phyloP scores from a whole-genome alignment of 1,140 invertebrate genomes.

The Ganaspis sp. region DNA sequence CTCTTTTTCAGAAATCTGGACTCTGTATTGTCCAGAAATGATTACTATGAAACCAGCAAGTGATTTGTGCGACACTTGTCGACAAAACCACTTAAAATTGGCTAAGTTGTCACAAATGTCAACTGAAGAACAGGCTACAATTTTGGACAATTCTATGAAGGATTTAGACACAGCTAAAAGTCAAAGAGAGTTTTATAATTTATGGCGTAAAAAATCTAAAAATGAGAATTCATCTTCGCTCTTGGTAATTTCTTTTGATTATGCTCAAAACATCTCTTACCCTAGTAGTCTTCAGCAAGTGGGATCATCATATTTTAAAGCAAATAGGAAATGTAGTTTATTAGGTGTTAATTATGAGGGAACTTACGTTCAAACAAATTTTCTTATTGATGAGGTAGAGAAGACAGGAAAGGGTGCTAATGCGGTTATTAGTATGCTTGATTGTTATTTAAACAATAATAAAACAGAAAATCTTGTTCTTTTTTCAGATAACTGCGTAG shows the following conservation, averaged over 20 bases:
- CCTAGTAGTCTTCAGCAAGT: conserved; percentile 1
- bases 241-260: neutral
- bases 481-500: neutral
- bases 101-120: neutral
- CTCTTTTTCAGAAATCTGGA: neutral
- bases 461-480: neutral
- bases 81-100: neutral
- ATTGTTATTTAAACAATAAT: neutral
- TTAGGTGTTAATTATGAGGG: neutral
- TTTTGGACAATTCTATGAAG: neutral
- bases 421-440: neutral
- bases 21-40: neutral
- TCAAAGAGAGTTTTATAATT: neutral
- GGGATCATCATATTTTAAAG: neutral
- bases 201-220: neutral
- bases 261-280: neutral
- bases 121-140: neutral
- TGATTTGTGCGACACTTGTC: conserved; percentile 15
- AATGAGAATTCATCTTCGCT: neutral
- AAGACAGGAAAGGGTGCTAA: conserved; percentile 7
- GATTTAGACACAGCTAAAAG: neutral
- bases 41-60: neutral
- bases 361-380: neutral
- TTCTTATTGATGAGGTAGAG: neutral
- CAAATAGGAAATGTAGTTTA: conserved; percentile 2